Evolutionary conservation across 30 jellyfish, hydroid and myxozoan species (phyloP), one percentile per base, ranked within the genome.

Genomic region (Aurelia coerulea): DNA sequence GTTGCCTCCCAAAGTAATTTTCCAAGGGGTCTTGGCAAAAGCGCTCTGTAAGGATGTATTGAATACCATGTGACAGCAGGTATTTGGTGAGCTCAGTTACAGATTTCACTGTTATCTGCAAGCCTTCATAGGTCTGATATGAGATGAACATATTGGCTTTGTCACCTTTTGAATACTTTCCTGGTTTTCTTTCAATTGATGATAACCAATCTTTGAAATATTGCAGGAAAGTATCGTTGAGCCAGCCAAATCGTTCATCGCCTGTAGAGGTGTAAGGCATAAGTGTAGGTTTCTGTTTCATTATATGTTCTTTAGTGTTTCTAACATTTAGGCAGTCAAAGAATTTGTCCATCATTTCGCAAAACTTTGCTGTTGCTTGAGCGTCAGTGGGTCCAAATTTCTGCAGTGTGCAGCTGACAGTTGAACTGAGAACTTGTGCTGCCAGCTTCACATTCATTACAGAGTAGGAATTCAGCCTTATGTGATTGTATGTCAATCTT

Each of bases 381-480:
- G 76, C 87, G 31, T 46, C 67, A 13, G 54, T 19, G 42, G 92
- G 54, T 23, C 90, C 90, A 65, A 65, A 80, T 31, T 68, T 33
- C 56, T 58, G 60, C 54, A 69, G 68, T 35, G 53, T 76, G 16
- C 32, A 12, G 54, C 78, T 62, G 31, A 82, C 92, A 32, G 81
- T 23, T 62, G 84, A 65, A 42, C 82, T 80, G 7, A 67, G 78
- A 33, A 67, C 59, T 46, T 67, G 82, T 14, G 66, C 81, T 60
- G 91, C 91, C 37, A 81, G 62, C 59, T 58, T 53, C 50, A 81
- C 91, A 81, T 81, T 81, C 91, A 81, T 81, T 46, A 62, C 76
- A 2, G 91, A 68, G 54, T 62, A 68, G 1, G 84, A 60, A 19
- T 65, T 66, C 52, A 81, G 76, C 35, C 68, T 19, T 32, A 81